Evolutionary conservation across 2,113 vertebrate species (phyloP).

Genomic region (Loxodonta africana): DNA sequence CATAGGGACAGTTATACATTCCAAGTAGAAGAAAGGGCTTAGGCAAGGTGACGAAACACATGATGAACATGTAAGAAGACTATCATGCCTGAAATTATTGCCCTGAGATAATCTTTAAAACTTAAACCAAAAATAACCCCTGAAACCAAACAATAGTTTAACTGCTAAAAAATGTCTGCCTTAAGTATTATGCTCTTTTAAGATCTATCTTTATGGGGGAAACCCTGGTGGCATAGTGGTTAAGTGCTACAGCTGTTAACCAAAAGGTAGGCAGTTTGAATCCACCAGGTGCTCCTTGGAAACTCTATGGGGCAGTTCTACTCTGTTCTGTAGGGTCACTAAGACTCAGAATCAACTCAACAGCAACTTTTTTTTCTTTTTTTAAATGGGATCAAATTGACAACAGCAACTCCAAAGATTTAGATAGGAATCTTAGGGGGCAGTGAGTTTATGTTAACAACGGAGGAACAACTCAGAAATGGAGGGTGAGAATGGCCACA

Average conservation of each 20-base stretch:
- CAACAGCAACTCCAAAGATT: neutral
- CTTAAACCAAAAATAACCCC: too few relatives aligned
- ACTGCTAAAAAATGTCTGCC: neutral
- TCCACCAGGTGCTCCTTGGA: too few relatives aligned
- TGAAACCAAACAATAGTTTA: neutral
- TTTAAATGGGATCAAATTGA: neutral
- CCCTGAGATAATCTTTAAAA: neutral
- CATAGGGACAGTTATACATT: neutral
- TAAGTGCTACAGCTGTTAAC: too few relatives aligned
- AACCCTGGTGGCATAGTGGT: too few relatives aligned
- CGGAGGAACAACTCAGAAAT: neutral
- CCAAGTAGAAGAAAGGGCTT: neutral
- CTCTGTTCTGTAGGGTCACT: too few relatives aligned
- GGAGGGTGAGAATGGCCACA: neutral
- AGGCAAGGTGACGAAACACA: neutral
- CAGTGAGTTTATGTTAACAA: neutral
- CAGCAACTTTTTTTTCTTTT: too few relatives aligned
- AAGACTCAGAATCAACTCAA: too few relatives aligned
- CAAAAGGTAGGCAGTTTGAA: too few relatives aligned
- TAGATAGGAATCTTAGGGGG: neutral
- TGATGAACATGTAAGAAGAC: rapidly evolving
- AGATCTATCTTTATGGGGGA: neutral
- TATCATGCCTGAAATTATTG: neutral
- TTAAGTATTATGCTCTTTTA: neutral
- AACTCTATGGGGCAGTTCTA: too few relatives aligned